Base-by-base conservation (phyloP, 2,888 invertebrate species). In the Invenusta paracnida region DNA sequence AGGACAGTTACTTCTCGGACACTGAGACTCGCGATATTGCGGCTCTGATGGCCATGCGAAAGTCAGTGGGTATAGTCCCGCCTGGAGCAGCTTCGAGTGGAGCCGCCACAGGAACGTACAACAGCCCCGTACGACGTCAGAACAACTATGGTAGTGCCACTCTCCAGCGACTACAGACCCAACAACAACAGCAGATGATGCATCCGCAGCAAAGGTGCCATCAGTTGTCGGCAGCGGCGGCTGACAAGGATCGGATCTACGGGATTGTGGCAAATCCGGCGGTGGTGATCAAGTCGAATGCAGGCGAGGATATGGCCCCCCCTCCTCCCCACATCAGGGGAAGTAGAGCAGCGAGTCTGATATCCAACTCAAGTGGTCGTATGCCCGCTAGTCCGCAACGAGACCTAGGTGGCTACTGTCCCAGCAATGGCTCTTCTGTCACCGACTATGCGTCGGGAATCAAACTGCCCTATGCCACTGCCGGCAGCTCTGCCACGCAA, bases 161-260 rank as follows among this genome's bases (percentile, higher is more conserved):
- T 5, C 73, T 73, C 2, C 73, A 73, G 73, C 73, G 73, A 13
- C 17, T 73, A 23, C 48, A 48, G 48, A n/a, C n/a, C n/a, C n/a
- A n/a, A n/a, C n/a, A n/a, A n/a, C n/a, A n/a, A n/a, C n/a, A n/a
- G n/a, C n/a, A n/a, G n/a, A n/a, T n/a, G n/a, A n/a, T n/a, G 48
- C 48, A 17, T 48, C 5, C 17, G 48, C 73, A 73, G 73, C 73
- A 73, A 23, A 5, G 23, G 25, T 17, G 17, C 5, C 48, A 48
- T 5, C 73, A 73, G 27, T 23, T 13, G 25, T 23, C 11, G 2
- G 73, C 23, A 5, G 23, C 5, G 11, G 23, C 11, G 5, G 5
- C 84, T 27, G 84, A 84, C 73, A 84, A 84, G 30, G 84, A 84
- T 67, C 66, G 84, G n/a, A 84, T 84, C 25, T 84, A 84, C 48